Evolutionary conservation across 2,888 invertebrate genomes (phyloP).

Genomic region (Ectemnius cavifrons): DNA sequence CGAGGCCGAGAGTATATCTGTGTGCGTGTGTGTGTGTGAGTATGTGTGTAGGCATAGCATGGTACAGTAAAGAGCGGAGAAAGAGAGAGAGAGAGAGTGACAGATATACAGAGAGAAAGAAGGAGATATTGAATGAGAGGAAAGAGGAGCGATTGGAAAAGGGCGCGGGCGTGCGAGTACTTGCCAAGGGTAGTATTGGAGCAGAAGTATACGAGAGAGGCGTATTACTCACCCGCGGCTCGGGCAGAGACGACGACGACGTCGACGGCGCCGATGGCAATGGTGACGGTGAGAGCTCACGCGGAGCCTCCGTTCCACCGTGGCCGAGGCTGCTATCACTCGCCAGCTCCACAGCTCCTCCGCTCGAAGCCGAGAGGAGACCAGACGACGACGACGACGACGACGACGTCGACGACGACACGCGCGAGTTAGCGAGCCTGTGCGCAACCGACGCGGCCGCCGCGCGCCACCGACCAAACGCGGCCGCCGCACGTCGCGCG

Average conservation of each 20-base stretch:
- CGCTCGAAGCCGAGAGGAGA: slow-evolving; percentile 31
- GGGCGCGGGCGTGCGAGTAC: background rate
- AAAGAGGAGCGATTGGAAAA: slow-evolving; percentile 8
- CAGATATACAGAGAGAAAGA: background rate
- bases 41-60: background rate
- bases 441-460: background rate
- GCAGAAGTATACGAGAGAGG: background rate
- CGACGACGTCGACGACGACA: background rate
- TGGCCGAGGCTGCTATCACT: slow-evolving; percentile 38
- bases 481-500: slow-evolving; percentile 4
- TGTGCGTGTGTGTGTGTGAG: too few relatives aligned
- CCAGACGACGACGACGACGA: background rate
- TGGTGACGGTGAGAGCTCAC: slow-evolving; percentile 45
- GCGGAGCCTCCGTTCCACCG: slow-evolving; percentile 45
- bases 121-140: background rate
- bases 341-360: slow-evolving; percentile 45
- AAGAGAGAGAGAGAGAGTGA: background rate
- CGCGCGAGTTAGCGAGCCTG: slow-evolving; percentile 15
- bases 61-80: background rate
- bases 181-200: background rate
- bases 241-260: slow-evolving; percentile 38
- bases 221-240: slow-evolving; percentile 24
- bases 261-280: slow-evolving; percentile 44
- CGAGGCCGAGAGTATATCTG: too few relatives aligned
- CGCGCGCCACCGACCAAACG: slow-evolving; percentile 8